These are phyloP conservation scores for Takifugu flavidus DNA, from an alignment of 2,113 vertebrate genomes.

Conservation along the genomic window DNA sequence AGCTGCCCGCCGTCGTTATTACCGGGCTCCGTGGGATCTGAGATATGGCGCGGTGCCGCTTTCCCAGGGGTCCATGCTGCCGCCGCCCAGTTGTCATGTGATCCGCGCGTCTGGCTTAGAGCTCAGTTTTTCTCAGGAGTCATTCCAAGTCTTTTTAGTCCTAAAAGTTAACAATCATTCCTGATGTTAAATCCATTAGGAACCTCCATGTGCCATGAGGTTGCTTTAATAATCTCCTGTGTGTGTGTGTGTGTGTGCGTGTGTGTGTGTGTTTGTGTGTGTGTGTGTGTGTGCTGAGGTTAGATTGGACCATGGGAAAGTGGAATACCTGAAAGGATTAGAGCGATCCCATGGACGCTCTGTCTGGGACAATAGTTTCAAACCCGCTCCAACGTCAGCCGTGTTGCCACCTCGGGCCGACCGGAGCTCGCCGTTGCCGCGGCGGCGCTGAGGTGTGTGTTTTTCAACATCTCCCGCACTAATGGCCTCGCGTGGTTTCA, in stretches of 20 bases:
- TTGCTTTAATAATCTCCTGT: constrained; percentile 65
- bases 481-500: constrained; percentile 69
- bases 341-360: constrained; percentile 56
- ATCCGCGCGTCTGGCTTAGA: constrained; percentile 63
- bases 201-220: constrained; percentile 67
- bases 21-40: constrained; percentile 49
- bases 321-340: constrained; percentile 71
- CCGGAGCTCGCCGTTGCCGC: no score
- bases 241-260: constrained; percentile 32
- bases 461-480: constrained; percentile 55
- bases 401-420: constrained; percentile 4
- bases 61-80: constrained; percentile 71
- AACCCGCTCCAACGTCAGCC: constrained; percentile 46
- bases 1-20: constrained; percentile 30
- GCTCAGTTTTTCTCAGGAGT: constrained; percentile 67
- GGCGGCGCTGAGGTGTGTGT: constrained; percentile 37
- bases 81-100: constrained; percentile 68
- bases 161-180: constrained; percentile 70
- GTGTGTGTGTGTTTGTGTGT: constrained; percentile 36
- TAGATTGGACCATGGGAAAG: constrained; percentile 69
- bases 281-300: constrained; percentile 39
- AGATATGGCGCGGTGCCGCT: constrained; percentile 59
- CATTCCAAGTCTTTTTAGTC: constrained; percentile 64
- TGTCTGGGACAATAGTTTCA: constrained; percentile 46
- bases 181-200: constrained; percentile 77